Percentiles rank a stretch among this genome's conserved stretches.
Conservation (phyloP, 2,113 vertebrate genomes). For the Malaclemys terrapin region DNA sequence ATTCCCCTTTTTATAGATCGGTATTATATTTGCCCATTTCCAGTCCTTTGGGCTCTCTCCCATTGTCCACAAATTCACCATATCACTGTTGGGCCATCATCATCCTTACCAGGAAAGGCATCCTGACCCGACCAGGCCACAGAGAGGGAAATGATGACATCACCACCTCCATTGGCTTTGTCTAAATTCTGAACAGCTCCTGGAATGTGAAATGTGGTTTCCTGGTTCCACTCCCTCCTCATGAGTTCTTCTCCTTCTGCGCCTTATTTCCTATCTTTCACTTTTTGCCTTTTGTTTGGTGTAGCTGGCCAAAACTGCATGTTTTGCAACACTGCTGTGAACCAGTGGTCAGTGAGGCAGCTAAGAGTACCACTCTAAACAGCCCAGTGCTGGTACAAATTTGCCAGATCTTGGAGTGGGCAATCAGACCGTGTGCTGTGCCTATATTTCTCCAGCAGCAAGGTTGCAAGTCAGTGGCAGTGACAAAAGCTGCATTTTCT, state of each 20-base stretch:
- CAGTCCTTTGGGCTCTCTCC: too few relatives aligned
- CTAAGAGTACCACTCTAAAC: too few relatives aligned
- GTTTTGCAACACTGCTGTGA: not conserved
- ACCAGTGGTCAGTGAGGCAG: not conserved
- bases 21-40: too few relatives aligned
- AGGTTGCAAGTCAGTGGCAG: too few relatives aligned
- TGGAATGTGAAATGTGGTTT: not conserved
- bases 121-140: not conserved
- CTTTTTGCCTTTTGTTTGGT: not conserved
- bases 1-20: too few relatives aligned
- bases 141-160: not conserved
- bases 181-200: not conserved
- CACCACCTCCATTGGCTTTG: not conserved
- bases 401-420: too few relatives aligned
- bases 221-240: not conserved
- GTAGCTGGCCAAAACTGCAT: not conserved
- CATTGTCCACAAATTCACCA: too few relatives aligned
- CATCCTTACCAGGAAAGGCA: too few relatives aligned
- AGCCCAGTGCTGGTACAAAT: too few relatives aligned
- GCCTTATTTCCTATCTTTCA: accelerated
- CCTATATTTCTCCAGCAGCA: too few relatives aligned
- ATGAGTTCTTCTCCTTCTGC: not conserved
- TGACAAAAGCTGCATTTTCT: too few relatives aligned
- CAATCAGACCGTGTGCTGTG: too few relatives aligned
- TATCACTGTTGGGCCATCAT: not conserved